phyloP scores from a whole-genome alignment of 2,888 invertebrate genomes.

The Agrotis ipsilon region DNA sequence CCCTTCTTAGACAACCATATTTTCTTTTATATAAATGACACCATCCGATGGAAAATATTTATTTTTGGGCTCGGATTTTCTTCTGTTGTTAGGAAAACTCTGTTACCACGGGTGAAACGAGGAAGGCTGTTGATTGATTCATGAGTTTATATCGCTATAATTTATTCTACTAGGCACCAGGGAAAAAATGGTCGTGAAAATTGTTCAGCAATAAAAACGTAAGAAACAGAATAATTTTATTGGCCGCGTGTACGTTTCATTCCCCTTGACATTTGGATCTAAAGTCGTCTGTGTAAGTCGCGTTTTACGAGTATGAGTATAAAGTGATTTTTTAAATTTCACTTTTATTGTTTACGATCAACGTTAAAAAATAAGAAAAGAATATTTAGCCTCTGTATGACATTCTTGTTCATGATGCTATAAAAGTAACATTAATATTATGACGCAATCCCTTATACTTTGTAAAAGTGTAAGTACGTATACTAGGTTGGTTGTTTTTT shows the following conservation, averaged over 20 bases:
- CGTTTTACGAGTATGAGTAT: constrained; percentile 54
- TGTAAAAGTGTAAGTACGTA: background rate
- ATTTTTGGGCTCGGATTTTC: background rate
- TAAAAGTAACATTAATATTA: constrained; percentile 47
- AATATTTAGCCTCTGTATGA: constrained; percentile 36
- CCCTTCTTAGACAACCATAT: constrained; percentile 2
- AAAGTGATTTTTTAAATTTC: constrained; percentile 61
- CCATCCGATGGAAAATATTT: constrained; percentile 2
- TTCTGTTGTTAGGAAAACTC: background rate
- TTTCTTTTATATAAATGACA: background rate
- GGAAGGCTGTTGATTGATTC: constrained; percentile 39
- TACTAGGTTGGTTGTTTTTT: constrained; percentile 6
- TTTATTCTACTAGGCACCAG: constrained; percentile 36
- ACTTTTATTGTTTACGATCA: constrained; percentile 51
- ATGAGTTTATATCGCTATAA: constrained; percentile 32
- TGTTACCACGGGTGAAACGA: background rate
- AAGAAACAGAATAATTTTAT: constrained; percentile 64
- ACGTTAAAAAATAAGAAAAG: constrained; percentile 50
- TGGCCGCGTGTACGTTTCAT: constrained; percentile 63
- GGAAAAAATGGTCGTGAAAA: constrained; percentile 52
- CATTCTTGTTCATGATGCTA: constrained; percentile 46
- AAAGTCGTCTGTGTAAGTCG: constrained; percentile 54
- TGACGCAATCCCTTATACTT: constrained; percentile 23
- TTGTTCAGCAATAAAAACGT: constrained; percentile 56
- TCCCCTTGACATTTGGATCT: constrained; percentile 64